Percentiles rank a stretch among this genome's conserved stretches.
Evolutionary conservation across 2,888 invertebrate species (phyloP).

Genomic region (Microctonus brassicae): DNA sequence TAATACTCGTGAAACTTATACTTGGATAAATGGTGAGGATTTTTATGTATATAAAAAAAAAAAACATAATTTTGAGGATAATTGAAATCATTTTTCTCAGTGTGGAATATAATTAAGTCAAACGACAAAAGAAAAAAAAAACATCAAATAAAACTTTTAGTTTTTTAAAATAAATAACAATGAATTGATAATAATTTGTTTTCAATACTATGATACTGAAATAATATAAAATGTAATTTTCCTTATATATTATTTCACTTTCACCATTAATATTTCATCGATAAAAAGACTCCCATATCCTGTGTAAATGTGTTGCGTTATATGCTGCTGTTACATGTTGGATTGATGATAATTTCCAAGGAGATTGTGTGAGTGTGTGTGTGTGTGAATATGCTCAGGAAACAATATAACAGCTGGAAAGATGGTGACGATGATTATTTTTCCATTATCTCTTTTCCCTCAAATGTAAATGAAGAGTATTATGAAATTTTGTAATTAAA

Average conservation of each 20-base stretch:
- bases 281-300: not conserved
- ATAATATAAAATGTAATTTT: not conserved
- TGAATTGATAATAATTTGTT: slow-evolving; percentile 1
- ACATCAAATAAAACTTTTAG: slow-evolving; percentile 35
- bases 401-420: slow-evolving; percentile 29
- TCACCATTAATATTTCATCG: slow-evolving; percentile 27
- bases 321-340: not conserved
- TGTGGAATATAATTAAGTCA: slow-evolving; percentile 1
- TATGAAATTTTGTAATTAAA: not conserved
- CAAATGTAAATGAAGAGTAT: not conserved
- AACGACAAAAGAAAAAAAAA: slow-evolving; percentile 36
- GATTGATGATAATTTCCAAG: slow-evolving; percentile 7
- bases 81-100: not conserved
- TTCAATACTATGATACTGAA: not conserved
- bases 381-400: no score
- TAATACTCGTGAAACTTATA: slow-evolving; percentile 88
- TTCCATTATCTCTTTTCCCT: not conserved
- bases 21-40: slow-evolving; percentile 76
- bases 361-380: not conserved
- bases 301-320: slow-evolving; percentile 5
- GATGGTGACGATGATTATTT: slow-evolving; percentile 1
- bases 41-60: slow-evolving; percentile 39
- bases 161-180: slow-evolving; percentile 34
- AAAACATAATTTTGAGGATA: slow-evolving; percentile 3
- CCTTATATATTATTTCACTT: not conserved